Percentiles rank a stretch among this genome's conserved stretches.
Evolutionary conservation across 1,140 invertebrate species (phyloP).

Genomic region (Neuroterus valhalla): DNA sequence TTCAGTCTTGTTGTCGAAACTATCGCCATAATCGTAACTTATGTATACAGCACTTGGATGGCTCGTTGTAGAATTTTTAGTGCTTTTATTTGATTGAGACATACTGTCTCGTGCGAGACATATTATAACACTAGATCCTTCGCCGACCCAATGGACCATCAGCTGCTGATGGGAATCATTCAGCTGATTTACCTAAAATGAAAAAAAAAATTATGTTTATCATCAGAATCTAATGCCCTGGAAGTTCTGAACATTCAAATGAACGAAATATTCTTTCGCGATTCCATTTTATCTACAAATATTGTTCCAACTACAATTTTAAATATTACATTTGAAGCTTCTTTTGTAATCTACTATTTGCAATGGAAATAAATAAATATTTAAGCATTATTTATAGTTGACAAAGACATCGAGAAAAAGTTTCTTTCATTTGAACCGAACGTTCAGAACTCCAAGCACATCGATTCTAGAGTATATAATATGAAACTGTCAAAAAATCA

Average conservation of each 20-base stretch:
- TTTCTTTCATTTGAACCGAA: no score
- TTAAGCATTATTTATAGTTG: no score
- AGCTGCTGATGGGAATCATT: conserved; percentile 91
- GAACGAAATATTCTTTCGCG: no score
- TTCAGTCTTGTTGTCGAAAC: conserved; percentile 84
- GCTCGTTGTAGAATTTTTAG: conserved; percentile 65
- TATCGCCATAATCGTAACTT: conserved; percentile 90
- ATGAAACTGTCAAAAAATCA: no score
- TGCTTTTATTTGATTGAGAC: conserved; percentile 50
- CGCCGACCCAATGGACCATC: conserved; percentile 93
- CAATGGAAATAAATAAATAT: no score
- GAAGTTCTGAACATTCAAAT: no score
- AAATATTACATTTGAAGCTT: neutral
- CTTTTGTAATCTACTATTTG: no score
- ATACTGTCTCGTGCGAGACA: conserved; percentile 85
- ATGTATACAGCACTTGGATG: conserved; percentile 86
- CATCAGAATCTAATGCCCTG: conserved; percentile 32
- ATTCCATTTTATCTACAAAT: no score
- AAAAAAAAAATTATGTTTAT: conserved; percentile 54
- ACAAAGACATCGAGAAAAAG: no score
- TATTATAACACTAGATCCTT: conserved; percentile 89
- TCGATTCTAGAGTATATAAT: no score
- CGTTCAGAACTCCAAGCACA: no score
- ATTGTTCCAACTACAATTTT: no score
- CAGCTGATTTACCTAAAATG: conserved; percentile 79